Conservation (phyloP, 2,797 vertebrate species). For the Miopithecus talapoin region DNA sequence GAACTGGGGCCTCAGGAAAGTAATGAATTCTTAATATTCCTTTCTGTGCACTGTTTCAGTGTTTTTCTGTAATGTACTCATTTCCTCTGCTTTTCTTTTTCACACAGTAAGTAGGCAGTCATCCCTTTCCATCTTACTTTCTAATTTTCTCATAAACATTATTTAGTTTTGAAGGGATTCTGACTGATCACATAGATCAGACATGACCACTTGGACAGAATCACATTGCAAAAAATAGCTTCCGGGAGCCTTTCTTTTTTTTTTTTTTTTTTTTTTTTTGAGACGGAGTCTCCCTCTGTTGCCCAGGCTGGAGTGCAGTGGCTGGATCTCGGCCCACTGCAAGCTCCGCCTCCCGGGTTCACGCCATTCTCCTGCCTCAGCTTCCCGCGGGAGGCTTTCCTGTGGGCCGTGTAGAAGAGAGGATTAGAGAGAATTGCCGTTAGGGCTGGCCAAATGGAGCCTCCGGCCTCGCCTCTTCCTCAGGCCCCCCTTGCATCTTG, state of each 20-base stretch:
- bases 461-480: neutral
- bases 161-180: neutral
- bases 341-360: too few species aligned
- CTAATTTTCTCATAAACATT: neutral
- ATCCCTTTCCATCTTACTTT: neutral
- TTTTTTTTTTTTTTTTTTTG: too few species aligned
- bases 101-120: neutral
- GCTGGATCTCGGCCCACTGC: too few species aligned
- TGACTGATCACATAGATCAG: neutral
- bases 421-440: neutral
- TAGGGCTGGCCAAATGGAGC: neutral
- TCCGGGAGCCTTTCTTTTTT: neutral
- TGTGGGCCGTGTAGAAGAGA: too few species aligned
- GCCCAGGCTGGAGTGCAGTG: too few species aligned
- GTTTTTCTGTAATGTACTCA: neutral
- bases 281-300: too few species aligned
- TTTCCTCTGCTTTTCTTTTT: neutral
- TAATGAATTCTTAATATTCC: neutral
- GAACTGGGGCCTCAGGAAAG: neutral
- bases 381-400: too few species aligned
- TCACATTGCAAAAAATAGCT: neutral
- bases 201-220: neutral
- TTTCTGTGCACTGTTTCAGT: neutral
- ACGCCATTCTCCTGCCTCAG: too few species aligned
- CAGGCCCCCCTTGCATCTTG: neutral